phyloP scores from a whole-genome alignment of 1,140 invertebrate species.

The Brachionus sp. region DNA sequence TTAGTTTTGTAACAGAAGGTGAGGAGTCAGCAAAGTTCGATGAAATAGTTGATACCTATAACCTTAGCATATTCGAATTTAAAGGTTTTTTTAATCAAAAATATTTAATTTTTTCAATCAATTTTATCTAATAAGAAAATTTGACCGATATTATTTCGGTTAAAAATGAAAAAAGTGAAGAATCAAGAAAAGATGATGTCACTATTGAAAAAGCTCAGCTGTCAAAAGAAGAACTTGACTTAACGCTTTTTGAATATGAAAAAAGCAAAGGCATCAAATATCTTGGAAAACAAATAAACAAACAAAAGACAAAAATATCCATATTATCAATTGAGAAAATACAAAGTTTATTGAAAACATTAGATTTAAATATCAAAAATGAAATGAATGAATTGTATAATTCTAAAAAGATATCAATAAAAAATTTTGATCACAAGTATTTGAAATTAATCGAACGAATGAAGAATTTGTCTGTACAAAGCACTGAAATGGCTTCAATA shows the following conservation, averaged over 20 bases:
- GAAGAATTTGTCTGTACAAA: neutral
- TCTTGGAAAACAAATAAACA: neutral
- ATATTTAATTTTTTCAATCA: neutral
- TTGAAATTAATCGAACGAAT: neutral
- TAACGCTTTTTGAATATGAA: slow-evolving; percentile 10
- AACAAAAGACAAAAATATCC: neutral
- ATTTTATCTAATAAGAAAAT: neutral
- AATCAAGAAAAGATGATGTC: neutral
- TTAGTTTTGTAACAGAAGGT: slow-evolving; percentile 11
- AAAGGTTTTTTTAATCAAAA: neutral
- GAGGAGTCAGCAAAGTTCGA: slow-evolving; percentile 23
- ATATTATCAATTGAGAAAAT: neutral
- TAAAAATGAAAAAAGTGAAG: neutral
- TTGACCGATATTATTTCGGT: neutral
- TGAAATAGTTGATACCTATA: slow-evolving; percentile 26
- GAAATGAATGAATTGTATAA: neutral
- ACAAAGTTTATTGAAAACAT: neutral
- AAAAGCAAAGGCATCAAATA: neutral
- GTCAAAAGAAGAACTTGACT: slow-evolving; percentile 7
- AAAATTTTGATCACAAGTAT: neutral
- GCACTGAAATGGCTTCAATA: neutral
- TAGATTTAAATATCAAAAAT: neutral
- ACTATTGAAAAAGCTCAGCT: slow-evolving; percentile 37
- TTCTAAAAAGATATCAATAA: neutral
- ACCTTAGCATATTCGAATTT: neutral